These are phyloP conservation scores for Cyclura pinguis DNA, from an alignment of 2,797 vertebrate genomes.

Conservation along the genomic window DNA sequence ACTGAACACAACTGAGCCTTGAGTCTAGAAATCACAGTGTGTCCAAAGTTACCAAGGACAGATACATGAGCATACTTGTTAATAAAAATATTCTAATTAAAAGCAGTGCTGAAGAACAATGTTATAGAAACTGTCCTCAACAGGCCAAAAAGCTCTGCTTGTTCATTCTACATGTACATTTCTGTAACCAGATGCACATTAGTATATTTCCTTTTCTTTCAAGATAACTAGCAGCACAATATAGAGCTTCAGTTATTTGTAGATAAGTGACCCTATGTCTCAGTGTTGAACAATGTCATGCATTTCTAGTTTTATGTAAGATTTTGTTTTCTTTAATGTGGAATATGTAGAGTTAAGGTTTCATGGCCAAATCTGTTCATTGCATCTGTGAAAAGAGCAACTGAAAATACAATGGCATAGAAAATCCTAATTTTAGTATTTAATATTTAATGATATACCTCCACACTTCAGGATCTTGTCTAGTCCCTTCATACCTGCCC, in stretches of 20 bases:
- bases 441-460: too few species aligned
- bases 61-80: not conserved
- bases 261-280: not conserved
- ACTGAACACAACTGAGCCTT: not conserved
- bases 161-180: not conserved
- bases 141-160: not conserved
- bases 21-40: not conserved
- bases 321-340: conserved; percentile 12
- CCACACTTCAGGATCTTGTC: too few species aligned
- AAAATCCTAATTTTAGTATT: too few species aligned
- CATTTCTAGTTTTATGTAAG: not conserved
- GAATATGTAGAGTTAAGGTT: not conserved
- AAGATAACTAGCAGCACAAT: not conserved
- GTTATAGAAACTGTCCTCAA: not conserved
- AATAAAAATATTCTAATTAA: not conserved
- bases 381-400: not conserved
- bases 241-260: not conserved
- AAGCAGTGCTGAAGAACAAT: not conserved
- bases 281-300: not conserved
- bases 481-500: too few species aligned
- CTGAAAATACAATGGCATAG: too few species aligned
- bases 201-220: not conserved
- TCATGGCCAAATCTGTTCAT: not conserved
- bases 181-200: not conserved
- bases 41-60: not conserved